Percentiles rank a stretch among this genome's conserved stretches.
These are phyloP conservation scores for Cataglyphis altisquamis DNA, from an alignment of 2,888 invertebrate genomes.

Conservation along the genomic window DNA sequence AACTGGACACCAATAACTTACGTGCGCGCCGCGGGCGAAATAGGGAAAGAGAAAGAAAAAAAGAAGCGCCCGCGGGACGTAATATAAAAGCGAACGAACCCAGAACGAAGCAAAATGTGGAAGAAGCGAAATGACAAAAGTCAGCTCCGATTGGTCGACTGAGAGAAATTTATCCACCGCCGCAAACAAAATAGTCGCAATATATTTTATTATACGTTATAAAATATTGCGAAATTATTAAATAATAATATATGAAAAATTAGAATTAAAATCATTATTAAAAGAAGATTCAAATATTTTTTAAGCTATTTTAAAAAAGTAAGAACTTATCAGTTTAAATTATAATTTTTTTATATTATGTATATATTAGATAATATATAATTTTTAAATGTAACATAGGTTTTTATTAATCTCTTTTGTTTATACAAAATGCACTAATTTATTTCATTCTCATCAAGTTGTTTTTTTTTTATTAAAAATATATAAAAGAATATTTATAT, in stretches of 20 bases:
- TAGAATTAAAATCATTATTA: neutral
- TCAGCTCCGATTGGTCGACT: constrained; percentile 4
- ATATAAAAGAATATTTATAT: neutral
- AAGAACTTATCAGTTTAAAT: neutral
- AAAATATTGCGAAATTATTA: neutral
- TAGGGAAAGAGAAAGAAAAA: constrained; percentile 51
- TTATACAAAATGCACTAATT: too few species aligned
- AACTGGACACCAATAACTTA: constrained; percentile 77
- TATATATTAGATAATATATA: neutral
- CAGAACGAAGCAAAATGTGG: constrained; percentile 34
- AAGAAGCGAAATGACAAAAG: constrained; percentile 24
- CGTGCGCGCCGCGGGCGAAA: constrained; percentile 63
- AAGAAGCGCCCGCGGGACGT: neutral
- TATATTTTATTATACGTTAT: neutral
- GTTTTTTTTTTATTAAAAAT: neutral
- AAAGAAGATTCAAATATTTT: neutral
- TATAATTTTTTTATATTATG: neutral
- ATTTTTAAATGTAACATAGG: neutral
- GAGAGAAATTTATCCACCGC: constrained; percentile 28
- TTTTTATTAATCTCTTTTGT: neutral
- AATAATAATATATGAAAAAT: neutral
- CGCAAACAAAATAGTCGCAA: neutral
- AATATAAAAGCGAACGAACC: constrained; percentile 44
- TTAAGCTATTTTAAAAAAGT: neutral
- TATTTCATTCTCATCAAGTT: too few species aligned